A percentile compares a stretch with the other conserved stretches of the same genome.
Evolutionary conservation across 2,113 vertebrate species (phyloP).

Genomic region (Sturnira hondurensis): DNA sequence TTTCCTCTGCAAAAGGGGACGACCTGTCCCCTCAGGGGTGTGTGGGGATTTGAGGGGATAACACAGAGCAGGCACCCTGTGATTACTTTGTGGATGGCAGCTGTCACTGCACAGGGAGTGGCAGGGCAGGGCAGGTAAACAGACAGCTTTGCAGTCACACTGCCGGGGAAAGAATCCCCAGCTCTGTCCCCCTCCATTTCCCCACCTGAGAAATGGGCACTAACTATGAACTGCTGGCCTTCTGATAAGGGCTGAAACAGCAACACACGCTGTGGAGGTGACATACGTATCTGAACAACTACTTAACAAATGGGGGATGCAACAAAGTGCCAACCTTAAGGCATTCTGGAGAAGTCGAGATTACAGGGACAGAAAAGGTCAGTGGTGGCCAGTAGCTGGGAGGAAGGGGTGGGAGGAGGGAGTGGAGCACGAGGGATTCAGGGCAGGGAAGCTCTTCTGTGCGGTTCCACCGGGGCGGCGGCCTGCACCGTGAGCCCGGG

Average conservation of each 20-base stretch:
- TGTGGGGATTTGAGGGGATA: neutral
- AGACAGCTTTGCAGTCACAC: rapidly evolving
- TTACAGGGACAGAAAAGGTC: rapidly evolving
- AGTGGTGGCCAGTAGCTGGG: neutral
- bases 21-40: neutral
- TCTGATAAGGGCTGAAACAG: neutral
- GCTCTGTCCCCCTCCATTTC: neutral
- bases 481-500: neutral
- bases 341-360: neutral
- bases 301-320: rapidly evolving
- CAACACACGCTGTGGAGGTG: rapidly evolving
- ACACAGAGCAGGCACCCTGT: rapidly evolving
- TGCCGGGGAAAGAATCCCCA: neutral
- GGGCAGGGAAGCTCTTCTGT: neutral
- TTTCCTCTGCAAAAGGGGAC: neutral
- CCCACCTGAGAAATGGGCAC: neutral
- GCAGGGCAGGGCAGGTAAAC: rapidly evolving
- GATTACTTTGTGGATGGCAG: neutral
- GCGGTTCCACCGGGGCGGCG: rapidly evolving
- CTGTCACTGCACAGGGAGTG: neutral
- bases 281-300: rapidly evolving
- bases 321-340: no score
- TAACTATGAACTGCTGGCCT: neutral
- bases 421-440: rapidly evolving
- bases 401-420: rapidly evolving